Evolutionary conservation across 2,888 invertebrate genomes (phyloP), one percentile per base, ranked within the genome.

Genomic region (Kryphioiulus occultus): DNA sequence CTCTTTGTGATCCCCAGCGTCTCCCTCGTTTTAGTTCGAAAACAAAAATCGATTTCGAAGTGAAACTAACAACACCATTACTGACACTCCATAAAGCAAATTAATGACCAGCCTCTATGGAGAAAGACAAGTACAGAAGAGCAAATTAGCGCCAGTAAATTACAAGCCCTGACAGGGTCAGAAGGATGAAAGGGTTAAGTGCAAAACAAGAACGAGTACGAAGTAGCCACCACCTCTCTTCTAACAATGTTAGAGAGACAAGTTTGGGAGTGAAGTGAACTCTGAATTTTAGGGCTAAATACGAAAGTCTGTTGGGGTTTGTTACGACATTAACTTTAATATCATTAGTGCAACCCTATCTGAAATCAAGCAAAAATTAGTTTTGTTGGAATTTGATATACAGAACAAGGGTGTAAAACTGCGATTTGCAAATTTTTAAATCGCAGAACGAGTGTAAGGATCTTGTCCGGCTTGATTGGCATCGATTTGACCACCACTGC

Each of bases 71-170:
- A 82, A 82, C 82, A 32, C 82, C 82, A 82, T 82, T 82, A 82
- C 82, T 32, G 32, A 82, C 82, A 82, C 82, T 82, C 82, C 82
- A 82, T 82, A 82, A 82, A 82, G 82, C 82, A 82, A 82, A 82
- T 82, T 82, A 82, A 82, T 82, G 82, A 22, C 82, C 9, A 82
- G 47, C 15, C 26, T 82, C 82, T 82, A 32, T 26, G 32, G 82
- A 82, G 82, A 17, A 82, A 82, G 82, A 26, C 19, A 22, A 22
- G 10, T 32, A 26, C 82, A 82, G 32, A 32, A 19, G 26, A 32
- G 82, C 82, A 82, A 82, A 82, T 82, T 82, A 32, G 32, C 82
- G 22, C 82, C 82, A 22, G 82, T 82, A 82, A 82, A 82, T 82
- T 47, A 47, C 47, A 47, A 15, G 47, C 47, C 47, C 47, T 47